Evolutionary conservation across 1,140 invertebrate species (phyloP), one percentile per base, ranked within the genome.

Genomic region (Vanessa atalanta): DNA sequence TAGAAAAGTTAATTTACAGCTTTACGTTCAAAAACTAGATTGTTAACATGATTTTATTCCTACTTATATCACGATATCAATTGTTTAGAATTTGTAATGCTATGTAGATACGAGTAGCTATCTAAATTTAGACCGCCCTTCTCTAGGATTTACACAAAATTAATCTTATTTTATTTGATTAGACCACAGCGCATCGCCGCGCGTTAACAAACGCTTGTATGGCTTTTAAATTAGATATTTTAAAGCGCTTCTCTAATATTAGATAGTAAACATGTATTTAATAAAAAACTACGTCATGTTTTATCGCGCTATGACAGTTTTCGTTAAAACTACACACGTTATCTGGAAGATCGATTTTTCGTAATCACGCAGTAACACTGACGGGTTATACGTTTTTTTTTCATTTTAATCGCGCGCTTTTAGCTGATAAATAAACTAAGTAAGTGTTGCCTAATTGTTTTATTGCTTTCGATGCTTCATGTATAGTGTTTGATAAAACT

Each of bases 271-370:
- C 48, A 15, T 15, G 48, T 51, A 63, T 31, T 37, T 15, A 26
- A 63, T 37, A 37, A 31, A 37, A 31, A 5, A 1, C 26, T 20
- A 63, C 60, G 67, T 43, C 51, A 47, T n/a, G 20, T 23, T 47
- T 63, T 53, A 53, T 61, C 37, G 60, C 37, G 37, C 15, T 31
- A 51, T 51, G 16, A 47, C 43, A 37, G 43, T 60, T 70, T 70
- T 61, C 20, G 53, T 61, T 69, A 23, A 57, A 47, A 43, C 53
- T 60, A 61, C 43, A 64, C 60, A 15, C 26, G 57, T 50, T 67
- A 67, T 48, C 53, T 31, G 60, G 47, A 15, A 48, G 55, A 66
- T 57, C 51, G 55, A 67, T 48, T 50, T 57, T 66, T 31, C 12
- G 53, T 61, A 47, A 66, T 66, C 60, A 4, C 26, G 23, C 48